Base-by-base conservation (phyloP, 23 tunicate genomes). In the Ciona savignyi region DNA sequence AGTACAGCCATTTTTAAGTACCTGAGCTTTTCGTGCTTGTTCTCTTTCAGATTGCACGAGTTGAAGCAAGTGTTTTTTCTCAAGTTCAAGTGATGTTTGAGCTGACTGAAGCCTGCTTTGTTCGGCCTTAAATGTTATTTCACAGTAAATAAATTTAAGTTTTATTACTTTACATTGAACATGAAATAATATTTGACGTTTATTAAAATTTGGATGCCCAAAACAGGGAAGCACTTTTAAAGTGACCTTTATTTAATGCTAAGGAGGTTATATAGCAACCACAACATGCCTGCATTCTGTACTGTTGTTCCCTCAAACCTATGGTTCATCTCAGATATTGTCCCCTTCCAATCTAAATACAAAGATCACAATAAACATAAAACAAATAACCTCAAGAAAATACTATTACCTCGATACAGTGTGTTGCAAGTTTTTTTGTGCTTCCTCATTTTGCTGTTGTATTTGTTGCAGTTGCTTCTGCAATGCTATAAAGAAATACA, bases 281-380 rank as follows among this genome's bases (percentile, higher is more conserved):
- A n/a, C n/a, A n/a, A n/a, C n/a, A n/a, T n/a, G 80, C 93, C 85
- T 87, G 95, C 79, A 87, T 71, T 11, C 35, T 73, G 42, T 81
- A 80, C 30, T 81, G 83, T 20, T 71, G 83, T 34, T 88, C 87
- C 34, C 32, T 78, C 88, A 33, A 88, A 64, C 25, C 74, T 68
- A 25, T 80, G 51, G 72, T 78, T 88, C 76, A 88, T 88, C 70
- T 88, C 87, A 6, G 80, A 32, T n/a, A 83, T 32, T 20, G 30
- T 48, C 1, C 76, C 33, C 84, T 77, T 88, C 96, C 66, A 88
- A 72, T 48, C 95, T 87, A 67, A 64, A 33, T 29, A 42, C 56
- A 42, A 42, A 42, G 9, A 6, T 42, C 15, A 6, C 9, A 15
- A 9, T 42, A 42, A 9, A 42, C 9, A 42, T 6, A 42, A 42